Evolutionary conservation across 1,140 invertebrate species (phyloP).

Genomic region (Branchinecta lindahli): DNA sequence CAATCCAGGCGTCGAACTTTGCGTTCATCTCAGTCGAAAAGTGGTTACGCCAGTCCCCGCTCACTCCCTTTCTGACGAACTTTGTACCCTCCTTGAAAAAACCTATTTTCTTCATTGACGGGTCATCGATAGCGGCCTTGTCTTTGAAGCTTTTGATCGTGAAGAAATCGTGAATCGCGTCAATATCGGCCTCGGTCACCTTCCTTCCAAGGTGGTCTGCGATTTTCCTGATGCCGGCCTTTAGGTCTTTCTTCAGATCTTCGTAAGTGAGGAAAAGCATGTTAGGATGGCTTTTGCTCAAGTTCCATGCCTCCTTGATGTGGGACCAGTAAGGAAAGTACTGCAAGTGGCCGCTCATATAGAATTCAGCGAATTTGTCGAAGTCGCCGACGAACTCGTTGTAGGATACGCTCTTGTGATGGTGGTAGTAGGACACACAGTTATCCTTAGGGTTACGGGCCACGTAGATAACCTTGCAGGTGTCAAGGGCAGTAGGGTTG

Average conservation of each 20-base stretch:
- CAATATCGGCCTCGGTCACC: neutral
- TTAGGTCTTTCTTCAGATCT: constrained; percentile 24
- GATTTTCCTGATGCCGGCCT: constrained; percentile 7
- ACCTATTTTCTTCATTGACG: neutral
- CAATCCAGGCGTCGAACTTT: constrained; percentile 15
- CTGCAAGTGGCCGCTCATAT: constrained; percentile 14
- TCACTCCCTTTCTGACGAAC: neutral
- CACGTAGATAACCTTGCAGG: constrained; percentile 64
- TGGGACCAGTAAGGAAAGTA: constrained; percentile 19
- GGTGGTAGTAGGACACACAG: constrained; percentile 81
- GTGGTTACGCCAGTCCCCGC: constrained; percentile 18
- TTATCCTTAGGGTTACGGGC: constrained; percentile 85
- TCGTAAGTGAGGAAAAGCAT: constrained; percentile 31
- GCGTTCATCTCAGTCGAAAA: constrained; percentile 15
- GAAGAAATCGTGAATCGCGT: constrained; percentile 7
- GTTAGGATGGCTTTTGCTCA: constrained; percentile 26
- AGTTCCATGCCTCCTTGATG: constrained; percentile 26
- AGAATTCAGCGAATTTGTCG: constrained; percentile 22
- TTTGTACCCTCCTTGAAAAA: neutral
- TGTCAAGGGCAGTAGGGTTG: constrained; percentile 44
- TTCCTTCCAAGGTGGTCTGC: neutral
- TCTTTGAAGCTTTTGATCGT: neutral
- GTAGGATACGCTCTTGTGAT: constrained; percentile 43
- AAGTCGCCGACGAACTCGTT: constrained; percentile 29
- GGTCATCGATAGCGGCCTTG: neutral